These are phyloP conservation scores for Erynnis tages DNA, from an alignment of 2,888 invertebrate species.

Conservation along the genomic window DNA sequence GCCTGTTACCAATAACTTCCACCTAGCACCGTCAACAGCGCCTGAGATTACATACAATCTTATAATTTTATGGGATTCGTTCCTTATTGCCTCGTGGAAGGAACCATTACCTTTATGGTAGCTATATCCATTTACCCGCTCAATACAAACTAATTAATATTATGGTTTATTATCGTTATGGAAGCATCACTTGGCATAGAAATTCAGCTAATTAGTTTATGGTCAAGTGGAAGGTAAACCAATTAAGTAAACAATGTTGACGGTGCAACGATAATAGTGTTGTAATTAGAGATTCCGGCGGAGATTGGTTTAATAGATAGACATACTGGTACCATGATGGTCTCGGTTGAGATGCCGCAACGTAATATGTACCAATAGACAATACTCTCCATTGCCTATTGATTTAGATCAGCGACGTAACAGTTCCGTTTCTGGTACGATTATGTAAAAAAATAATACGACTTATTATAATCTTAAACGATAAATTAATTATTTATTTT, in stretches of 20 bases:
- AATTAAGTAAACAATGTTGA: constrained; percentile 61
- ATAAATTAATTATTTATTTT: too few species aligned
- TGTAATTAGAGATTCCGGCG: constrained; percentile 36
- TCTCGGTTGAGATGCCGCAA: neutral
- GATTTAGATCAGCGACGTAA: too few species aligned
- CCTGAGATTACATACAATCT: neutral
- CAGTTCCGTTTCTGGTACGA: too few species aligned
- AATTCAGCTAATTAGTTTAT: constrained; percentile 57
- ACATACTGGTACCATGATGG: constrained; percentile 14
- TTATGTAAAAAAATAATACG: too few species aligned
- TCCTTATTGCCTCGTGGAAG: neutral
- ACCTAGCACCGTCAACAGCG: neutral
- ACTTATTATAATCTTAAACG: too few species aligned
- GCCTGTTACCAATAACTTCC: neutral
- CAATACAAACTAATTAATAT: constrained; percentile 9
- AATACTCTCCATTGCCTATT: neutral
- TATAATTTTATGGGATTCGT: neutral
- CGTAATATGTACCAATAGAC: neutral
- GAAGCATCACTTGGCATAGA: constrained; percentile 23
- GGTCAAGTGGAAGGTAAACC: constrained; percentile 54
- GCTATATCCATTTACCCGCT: neutral
- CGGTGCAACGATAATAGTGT: constrained; percentile 61
- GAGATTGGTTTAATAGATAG: constrained; percentile 32
- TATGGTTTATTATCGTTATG: constrained; percentile 6
- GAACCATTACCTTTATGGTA: constrained; percentile 2